Percentiles rank a stretch among this genome's conserved stretches.
Conservation (phyloP, 2,888 invertebrate species). For the Monoplex corrugatus region DNA sequence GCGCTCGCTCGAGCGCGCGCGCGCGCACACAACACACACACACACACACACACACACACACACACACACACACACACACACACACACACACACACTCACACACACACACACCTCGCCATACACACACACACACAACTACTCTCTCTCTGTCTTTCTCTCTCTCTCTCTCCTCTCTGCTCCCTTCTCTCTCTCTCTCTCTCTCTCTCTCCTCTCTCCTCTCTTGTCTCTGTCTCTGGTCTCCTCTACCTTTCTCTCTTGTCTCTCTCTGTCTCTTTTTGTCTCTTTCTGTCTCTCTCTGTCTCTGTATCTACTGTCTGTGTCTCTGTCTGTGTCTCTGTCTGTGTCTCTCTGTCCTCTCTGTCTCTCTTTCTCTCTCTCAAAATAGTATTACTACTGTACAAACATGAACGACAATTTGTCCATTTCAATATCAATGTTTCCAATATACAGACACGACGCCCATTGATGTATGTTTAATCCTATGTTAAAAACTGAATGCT, state of each 20-base stretch:
- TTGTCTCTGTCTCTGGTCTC: too few relatives aligned
- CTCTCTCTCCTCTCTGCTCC: neutral
- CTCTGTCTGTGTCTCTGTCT: too few relatives aligned
- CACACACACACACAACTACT: neutral
- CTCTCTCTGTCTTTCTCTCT: constrained; percentile 13
- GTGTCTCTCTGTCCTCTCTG: neutral
- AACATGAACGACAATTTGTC: too few relatives aligned
- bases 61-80: neutral
- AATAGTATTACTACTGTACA: too few relatives aligned
- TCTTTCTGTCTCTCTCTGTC: neutral
- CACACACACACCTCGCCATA: neutral
- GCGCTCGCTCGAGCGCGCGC: too few relatives aligned
- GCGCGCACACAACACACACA: neutral
- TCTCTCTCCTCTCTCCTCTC: neutral
- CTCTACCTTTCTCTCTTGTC: too few relatives aligned
- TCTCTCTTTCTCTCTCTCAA: neutral
- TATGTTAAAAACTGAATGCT: too few relatives aligned
- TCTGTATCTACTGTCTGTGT: too few relatives aligned
- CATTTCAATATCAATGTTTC: too few relatives aligned
- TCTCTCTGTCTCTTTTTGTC: neutral
- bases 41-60: constrained; percentile 8
- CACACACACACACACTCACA: neutral
- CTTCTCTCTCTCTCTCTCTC: neutral
- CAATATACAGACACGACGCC: too few relatives aligned
- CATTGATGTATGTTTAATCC: too few relatives aligned